phyloP scores from a whole-genome alignment of 2,113 vertebrate genomes.

The Saguinus imperator region DNA sequence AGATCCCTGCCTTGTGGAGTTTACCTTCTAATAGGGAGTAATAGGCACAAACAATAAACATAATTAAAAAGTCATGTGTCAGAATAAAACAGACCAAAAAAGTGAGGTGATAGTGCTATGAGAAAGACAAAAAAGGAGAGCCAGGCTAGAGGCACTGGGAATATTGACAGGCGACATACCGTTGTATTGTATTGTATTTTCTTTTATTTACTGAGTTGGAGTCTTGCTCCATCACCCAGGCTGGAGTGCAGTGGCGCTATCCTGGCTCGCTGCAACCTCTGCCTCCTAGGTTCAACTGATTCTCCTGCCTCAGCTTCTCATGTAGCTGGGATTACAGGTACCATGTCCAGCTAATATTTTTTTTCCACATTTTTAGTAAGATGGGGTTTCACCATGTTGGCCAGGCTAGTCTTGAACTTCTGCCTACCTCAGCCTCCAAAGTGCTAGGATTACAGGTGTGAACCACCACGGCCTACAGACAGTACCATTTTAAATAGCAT shows the following conservation, averaged over 20 bases:
- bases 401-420: background rate
- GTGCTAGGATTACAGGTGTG: background rate
- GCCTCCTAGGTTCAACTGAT: too few species aligned
- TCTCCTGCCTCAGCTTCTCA: background rate
- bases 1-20: background rate
- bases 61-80: background rate
- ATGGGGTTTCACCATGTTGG: background rate
- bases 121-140: background rate
- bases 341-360: background rate
- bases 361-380: background rate
- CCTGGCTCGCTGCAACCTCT: too few species aligned
- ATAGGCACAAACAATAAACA: background rate
- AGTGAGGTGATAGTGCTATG: background rate
- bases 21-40: background rate
- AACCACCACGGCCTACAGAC: accelerated
- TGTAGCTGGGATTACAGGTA: background rate
- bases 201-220: background rate
- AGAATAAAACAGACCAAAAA: background rate
- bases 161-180: background rate
- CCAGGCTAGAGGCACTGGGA: background rate
- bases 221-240: background rate
- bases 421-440: background rate
- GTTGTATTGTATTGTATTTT: background rate
- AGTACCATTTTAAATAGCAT: background rate
- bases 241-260: background rate